Base-by-base conservation (phyloP, 1,140 invertebrate species). In the Apis dorsata region DNA sequence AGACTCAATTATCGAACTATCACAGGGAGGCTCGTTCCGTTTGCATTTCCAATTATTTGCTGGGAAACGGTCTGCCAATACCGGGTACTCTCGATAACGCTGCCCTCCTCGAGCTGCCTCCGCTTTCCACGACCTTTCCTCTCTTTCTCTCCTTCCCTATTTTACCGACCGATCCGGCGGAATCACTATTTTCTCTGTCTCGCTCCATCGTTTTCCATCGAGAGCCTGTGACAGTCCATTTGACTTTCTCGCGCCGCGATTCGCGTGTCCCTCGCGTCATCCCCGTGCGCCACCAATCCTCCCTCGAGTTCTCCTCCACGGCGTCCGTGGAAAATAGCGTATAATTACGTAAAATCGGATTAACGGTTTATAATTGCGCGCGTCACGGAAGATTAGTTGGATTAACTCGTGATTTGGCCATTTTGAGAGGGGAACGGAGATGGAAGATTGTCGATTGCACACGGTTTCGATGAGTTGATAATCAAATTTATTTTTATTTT, bases 1-100 rank as follows among this genome's bases (percentile, higher is more conserved):
- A 92, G 93, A 94, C 92, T 93, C 93, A 94, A 94, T 94, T 94
- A 94, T 94, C 92, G 91, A 94, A 92, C 93, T 93, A 94, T 93
- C 93, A 93, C 90, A 91, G 91, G 82, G 88, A 90, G 90, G 90
- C 86, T 87, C 90, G 90, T 93, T 92, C 93, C 92, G 93, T 93
- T 94, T 93, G 93, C 93, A 93, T 94, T 94, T 94, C 92, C 93
- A 94, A 94, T 94, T 94, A 94, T 94, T 94, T 93, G 92, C 90
- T 91, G 90, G 91, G 92, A 93, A 94, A 93, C 91, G 92, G 92
- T 93, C 92, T 93, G 92, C 92, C 93, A 93, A 93, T 94, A 93
- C 92, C 90, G 90, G 86, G 73, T 82, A 88, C 89, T 91, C 89
- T 90, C 90, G 91, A 92, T 93, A 93, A 92, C 89, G 87, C 76